Evolutionary conservation across 2,797 vertebrate species (phyloP).

Genomic region (Enteromius unitaeniatus): DNA sequence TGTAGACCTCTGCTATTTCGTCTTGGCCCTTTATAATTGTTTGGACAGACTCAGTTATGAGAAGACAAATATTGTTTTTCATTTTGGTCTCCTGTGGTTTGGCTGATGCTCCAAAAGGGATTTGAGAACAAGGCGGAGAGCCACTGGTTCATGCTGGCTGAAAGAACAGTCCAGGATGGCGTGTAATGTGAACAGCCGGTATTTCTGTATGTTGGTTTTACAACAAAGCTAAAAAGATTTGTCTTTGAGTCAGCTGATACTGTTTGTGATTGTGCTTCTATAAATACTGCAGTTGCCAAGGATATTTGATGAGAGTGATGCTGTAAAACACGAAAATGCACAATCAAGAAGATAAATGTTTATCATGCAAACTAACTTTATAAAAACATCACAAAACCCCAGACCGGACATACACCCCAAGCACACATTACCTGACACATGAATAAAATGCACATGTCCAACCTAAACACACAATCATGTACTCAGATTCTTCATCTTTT

Average conservation of each 20-base stretch:
- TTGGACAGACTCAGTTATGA: not conserved
- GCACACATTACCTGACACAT: not conserved
- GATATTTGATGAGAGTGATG: not conserved
- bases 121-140: constrained; percentile 7
- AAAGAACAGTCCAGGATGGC: constrained; percentile 16
- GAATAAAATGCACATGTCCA: not conserved
- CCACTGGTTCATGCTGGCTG: constrained; percentile 8
- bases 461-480: not conserved
- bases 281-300: not conserved
- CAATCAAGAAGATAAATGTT: not conserved
- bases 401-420: not conserved
- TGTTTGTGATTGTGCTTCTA: not conserved
- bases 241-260: not conserved
- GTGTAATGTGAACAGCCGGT: constrained; percentile 30
- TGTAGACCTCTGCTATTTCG: not conserved
- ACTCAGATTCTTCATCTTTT: constrained; percentile 38
- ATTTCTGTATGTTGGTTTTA: constrained; percentile 34
- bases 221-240: constrained; percentile 23
- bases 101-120: constrained; percentile 31
- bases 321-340: constrained; percentile 15
- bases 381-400: not conserved
- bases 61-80: constrained; percentile 20
- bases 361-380: not conserved
- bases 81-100: constrained; percentile 32
- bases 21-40: not conserved